These are phyloP conservation scores for Acridotheres tristis DNA, from an alignment of 2,797 vertebrate species.

Conservation along the genomic window DNA sequence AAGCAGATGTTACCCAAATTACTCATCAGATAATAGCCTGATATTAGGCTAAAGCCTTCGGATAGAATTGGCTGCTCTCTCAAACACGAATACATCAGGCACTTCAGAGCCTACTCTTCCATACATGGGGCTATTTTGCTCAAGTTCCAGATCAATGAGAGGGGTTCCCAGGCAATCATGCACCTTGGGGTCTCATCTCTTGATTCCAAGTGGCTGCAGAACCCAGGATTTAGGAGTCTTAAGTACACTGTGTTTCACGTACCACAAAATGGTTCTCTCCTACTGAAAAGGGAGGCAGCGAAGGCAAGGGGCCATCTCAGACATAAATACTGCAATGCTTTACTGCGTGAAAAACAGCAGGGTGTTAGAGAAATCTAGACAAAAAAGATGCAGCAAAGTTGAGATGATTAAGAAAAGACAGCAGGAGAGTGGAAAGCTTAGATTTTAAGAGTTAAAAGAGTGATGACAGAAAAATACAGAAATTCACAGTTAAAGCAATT, in stretches of 20 bases:
- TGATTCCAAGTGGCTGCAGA: background rate
- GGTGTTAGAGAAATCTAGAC: background rate
- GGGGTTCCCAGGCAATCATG: background rate
- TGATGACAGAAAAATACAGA: background rate
- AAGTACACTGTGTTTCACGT: background rate
- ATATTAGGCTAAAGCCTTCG: background rate
- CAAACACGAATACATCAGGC: background rate
- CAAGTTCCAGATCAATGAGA: background rate
- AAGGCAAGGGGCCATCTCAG: background rate
- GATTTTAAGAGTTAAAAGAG: background rate
- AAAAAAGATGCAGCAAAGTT: background rate
- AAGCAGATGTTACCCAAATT: background rate
- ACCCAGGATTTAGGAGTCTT: background rate
- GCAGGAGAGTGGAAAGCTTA: background rate
- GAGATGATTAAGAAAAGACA: background rate
- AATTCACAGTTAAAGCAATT: background rate
- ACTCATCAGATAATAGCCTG: background rate
- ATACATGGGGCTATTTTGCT: background rate
- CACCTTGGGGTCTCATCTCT: background rate
- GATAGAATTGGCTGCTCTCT: background rate
- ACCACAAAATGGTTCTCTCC: background rate
- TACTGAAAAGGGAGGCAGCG: background rate
- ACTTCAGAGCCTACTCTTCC: background rate
- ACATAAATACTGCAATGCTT: background rate
- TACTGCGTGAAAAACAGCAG: background rate